These are phyloP conservation scores for Cenopis cana DNA, from an alignment of 2,888 invertebrate genomes.

Conservation along the genomic window DNA sequence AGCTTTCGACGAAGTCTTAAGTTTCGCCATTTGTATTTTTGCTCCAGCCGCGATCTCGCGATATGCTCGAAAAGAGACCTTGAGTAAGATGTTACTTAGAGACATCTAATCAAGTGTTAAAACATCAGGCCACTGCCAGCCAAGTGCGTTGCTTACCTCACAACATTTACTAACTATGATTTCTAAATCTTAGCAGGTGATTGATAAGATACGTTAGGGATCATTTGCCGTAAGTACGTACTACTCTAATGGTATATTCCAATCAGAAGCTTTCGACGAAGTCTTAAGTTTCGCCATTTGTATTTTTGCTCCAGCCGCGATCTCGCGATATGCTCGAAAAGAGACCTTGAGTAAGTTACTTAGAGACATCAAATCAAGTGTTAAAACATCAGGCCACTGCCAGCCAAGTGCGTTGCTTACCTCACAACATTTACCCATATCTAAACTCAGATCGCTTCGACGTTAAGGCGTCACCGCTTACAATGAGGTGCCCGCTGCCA, in stretches of 20 bases:
- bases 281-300: not conserved
- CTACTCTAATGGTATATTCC: not conserved
- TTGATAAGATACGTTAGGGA: not conserved
- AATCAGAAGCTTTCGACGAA: not conserved
- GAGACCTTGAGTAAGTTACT: not conserved
- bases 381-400: conserved; percentile 1
- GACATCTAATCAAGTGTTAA: too few relatives aligned
- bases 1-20: too few relatives aligned
- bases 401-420: conserved; percentile 60
- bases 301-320: too few relatives aligned
- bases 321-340: not conserved
- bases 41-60: too few relatives aligned
- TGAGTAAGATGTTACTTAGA: too few relatives aligned
- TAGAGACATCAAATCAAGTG: conserved; percentile 1
- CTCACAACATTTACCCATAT: conserved; percentile 60
- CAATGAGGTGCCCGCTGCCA: conserved; percentile 33
- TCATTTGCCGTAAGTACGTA: not conserved
- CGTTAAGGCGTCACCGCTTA: conserved; percentile 25
- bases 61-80: too few relatives aligned
- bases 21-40: too few relatives aligned
- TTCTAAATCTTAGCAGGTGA: not conserved
- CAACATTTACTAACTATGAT: too few relatives aligned
- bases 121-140: too few relatives aligned
- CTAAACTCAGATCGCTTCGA: conserved; percentile 31
- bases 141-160: too few relatives aligned